phyloP scores from a whole-genome alignment of 2,797 vertebrate species.

The Sciurus vulgaris region DNA sequence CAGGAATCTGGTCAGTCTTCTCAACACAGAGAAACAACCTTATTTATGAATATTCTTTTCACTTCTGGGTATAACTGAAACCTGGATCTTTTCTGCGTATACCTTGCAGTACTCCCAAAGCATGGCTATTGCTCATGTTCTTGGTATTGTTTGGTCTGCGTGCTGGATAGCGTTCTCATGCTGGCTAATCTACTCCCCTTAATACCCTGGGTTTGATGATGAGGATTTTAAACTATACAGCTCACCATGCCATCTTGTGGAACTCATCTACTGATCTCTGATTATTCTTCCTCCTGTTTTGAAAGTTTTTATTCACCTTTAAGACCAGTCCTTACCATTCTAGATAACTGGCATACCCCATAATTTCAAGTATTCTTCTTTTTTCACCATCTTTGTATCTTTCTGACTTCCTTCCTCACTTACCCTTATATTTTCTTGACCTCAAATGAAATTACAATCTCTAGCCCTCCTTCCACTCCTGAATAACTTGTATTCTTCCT shows the following conservation, averaged over 20 bases:
- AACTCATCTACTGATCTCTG: not conserved
- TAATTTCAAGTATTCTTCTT: not conserved
- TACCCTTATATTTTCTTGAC: not conserved
- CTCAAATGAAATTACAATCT: not conserved
- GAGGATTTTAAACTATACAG: not conserved
- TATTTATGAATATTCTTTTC: slow-evolving; percentile 9
- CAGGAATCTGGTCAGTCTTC: not conserved
- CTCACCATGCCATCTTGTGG: not conserved
- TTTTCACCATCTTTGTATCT: not conserved
- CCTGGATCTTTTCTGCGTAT: not conserved
- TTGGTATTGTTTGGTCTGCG: not conserved
- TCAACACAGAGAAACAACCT: not conserved
- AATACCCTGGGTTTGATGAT: not conserved
- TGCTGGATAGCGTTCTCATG: not conserved
- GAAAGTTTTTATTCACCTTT: not conserved
- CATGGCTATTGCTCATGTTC: not conserved
- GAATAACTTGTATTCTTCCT: not conserved
- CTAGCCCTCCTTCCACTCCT: no score
- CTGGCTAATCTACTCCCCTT: not conserved
- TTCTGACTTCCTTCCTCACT: not conserved
- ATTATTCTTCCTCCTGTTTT: not conserved
- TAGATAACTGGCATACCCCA: not conserved
- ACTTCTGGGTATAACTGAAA: not conserved
- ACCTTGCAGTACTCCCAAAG: not conserved
- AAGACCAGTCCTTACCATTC: not conserved